Evolutionary conservation across 1,140 invertebrate species (phyloP).

Genomic region (Neodiprion fabricii): DNA sequence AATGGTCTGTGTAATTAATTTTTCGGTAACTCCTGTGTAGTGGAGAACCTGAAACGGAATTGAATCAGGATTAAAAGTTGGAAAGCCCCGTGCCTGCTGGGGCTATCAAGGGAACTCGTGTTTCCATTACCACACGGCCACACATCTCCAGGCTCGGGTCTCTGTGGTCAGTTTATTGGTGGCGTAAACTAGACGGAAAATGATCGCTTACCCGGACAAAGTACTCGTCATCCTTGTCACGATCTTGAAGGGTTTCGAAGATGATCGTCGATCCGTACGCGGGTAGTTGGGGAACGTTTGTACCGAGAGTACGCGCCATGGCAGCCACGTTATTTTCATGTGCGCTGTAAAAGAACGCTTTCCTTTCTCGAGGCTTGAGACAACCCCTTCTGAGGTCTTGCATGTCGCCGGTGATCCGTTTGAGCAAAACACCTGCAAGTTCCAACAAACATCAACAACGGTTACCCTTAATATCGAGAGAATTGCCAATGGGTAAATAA

Average conservation of each 20-base stretch:
- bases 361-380: slow-evolving; percentile 38
- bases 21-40: slow-evolving; percentile 48
- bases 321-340: slow-evolving; percentile 52
- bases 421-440: slow-evolving; percentile 44
- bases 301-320: slow-evolving; percentile 40
- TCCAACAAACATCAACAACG: slow-evolving; percentile 9
- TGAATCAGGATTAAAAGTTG: too few species aligned
- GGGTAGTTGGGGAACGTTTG: slow-evolving; percentile 48
- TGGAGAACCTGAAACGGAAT: slow-evolving; percentile 36
- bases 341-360: slow-evolving; percentile 48
- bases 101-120: too few species aligned
- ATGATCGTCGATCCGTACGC: slow-evolving; percentile 51
- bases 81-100: too few species aligned
- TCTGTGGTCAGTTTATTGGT: too few species aligned
- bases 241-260: slow-evolving; percentile 46
- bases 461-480: slow-evolving; percentile 1
- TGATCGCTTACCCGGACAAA: slow-evolving; percentile 43
- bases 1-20: slow-evolving; percentile 41
- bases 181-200: too few species aligned
- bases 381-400: slow-evolving; percentile 34
- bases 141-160: too few species aligned
- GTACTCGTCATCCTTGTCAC: slow-evolving; percentile 34
- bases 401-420: slow-evolving; percentile 48
- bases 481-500: slow-evolving; percentile 12
- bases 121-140: too few species aligned